Base-by-base conservation (phyloP, 1,140 invertebrate species). In the Drosophila sechellia region DNA sequence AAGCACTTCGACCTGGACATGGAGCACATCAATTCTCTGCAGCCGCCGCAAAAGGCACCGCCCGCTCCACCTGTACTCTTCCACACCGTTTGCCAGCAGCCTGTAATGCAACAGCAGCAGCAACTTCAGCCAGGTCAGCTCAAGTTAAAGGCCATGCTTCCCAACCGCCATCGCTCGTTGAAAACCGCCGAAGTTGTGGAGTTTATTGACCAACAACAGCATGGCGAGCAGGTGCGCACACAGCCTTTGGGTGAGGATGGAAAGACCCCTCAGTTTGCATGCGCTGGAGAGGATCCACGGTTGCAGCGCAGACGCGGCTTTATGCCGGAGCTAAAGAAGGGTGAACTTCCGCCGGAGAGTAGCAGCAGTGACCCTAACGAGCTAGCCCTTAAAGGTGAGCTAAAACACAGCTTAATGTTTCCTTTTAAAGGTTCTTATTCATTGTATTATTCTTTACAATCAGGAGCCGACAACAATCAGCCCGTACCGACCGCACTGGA, bases 201-300 rank as follows among this genome's bases (percentile, higher is more conserved):
- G 52, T 75, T 45, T 12, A 55, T 63, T 43, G 63, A 77, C 77
- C 83, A 79, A 54, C 70, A 73, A 54, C 64, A 75, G 35, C 64
- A 42, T 3, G 5, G 35, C 4, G 79, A 91, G 27, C 81, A 90
- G 59, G 78, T 91, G 10, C 91, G 91, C 15, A 89, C 90, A 1
- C 91, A 92, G 50, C 91, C 90, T 0, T 31, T 92, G 39, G 91
- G 91, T 1, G 91, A 92, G 55, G 91, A 92, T 64, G 89, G 90
- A 0, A 87, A 71, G 22, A 40, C 81, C 2, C 31, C 79, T 31
- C 85, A 78, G 45, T 86, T 85, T 12, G 53, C 49, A 0, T 55
- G 52, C 12, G 35, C 65, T 43, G 61, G 69, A 3, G 81, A 85
- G 35, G 84, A 89, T 57, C 58, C 65, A n/a, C 70, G 85, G n/a